phyloP scores from a whole-genome alignment of 2,797 vertebrate species.

The Liasis olivaceus region DNA sequence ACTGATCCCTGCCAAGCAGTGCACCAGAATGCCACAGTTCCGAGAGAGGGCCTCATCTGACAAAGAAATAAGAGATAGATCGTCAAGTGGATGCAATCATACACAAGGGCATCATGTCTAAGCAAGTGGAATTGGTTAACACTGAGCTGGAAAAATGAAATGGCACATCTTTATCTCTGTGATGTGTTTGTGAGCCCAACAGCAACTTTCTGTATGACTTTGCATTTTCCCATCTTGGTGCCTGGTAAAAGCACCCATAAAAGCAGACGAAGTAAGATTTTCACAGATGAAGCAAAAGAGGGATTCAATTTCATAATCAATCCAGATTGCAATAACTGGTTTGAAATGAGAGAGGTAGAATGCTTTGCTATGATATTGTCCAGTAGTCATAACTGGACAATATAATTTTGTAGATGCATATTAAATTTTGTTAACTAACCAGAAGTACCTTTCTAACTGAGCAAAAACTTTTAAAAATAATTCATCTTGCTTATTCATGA shows the following conservation, averaged over 20 bases:
- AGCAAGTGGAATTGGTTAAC: not conserved
- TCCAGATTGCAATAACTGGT: not conserved
- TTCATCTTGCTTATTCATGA: not conserved
- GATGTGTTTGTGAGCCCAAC: not conserved
- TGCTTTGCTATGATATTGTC: not conserved
- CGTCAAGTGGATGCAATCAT: not conserved
- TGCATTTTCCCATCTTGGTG: not conserved
- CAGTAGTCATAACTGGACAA: not conserved
- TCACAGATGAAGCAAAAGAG: not conserved
- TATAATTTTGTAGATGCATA: not conserved
- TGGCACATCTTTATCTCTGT: not conserved
- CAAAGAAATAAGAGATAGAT: not conserved
- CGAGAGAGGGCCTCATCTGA: constrained; percentile 70
- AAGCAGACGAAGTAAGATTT: not conserved
- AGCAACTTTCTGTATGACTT: not conserved
- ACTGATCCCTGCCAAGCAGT: constrained; percentile 73
- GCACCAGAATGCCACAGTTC: constrained; percentile 72
- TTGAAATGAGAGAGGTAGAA: not conserved
- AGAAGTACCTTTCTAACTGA: not conserved
- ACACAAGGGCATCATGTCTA: not conserved
- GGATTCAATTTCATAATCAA: not conserved
- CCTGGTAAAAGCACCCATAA: not conserved
- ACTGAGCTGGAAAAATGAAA: not conserved
- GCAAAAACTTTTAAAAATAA: not conserved
- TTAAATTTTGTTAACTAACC: not conserved